These are phyloP conservation scores for Tuberolachnus salignus DNA, from an alignment of 2,888 invertebrate genomes.

Conservation along the genomic window DNA sequence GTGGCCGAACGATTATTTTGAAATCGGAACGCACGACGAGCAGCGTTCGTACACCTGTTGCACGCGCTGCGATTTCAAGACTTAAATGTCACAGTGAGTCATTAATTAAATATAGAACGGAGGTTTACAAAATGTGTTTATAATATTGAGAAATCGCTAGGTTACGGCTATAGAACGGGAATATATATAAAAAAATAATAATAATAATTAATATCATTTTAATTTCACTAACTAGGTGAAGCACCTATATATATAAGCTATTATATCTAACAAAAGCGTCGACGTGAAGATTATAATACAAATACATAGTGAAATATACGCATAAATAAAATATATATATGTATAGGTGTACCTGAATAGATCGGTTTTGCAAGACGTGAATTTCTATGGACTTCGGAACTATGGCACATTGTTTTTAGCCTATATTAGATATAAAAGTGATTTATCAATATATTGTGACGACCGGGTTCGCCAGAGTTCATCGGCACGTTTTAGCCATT, in stretches of 20 bases:
- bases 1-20: not conserved
- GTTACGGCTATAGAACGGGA: not conserved
- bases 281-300: no score
- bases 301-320: no score
- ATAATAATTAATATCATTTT: no score
- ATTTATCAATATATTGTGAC: not conserved
- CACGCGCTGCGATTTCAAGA: not conserved
- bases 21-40: not conserved
- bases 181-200: no score
- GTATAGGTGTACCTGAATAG: no score
- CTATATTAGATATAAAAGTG: not conserved
- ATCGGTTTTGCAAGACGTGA: not conserved
- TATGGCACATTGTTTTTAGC: not conserved
- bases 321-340: no score
- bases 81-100: not conserved
- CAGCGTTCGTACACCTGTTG: not conserved
- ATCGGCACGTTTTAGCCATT: not conserved
- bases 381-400: conserved; percentile 7
- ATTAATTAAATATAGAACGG: not conserved
- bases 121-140: not conserved
- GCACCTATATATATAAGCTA: no score
- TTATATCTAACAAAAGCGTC: no score
- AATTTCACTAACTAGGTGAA: no score
- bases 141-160: not conserved
- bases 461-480: conserved; percentile 26